Evolutionary conservation across 2,113 vertebrate genomes (phyloP).

Genomic region (Gorsachius goisagi): DNA sequence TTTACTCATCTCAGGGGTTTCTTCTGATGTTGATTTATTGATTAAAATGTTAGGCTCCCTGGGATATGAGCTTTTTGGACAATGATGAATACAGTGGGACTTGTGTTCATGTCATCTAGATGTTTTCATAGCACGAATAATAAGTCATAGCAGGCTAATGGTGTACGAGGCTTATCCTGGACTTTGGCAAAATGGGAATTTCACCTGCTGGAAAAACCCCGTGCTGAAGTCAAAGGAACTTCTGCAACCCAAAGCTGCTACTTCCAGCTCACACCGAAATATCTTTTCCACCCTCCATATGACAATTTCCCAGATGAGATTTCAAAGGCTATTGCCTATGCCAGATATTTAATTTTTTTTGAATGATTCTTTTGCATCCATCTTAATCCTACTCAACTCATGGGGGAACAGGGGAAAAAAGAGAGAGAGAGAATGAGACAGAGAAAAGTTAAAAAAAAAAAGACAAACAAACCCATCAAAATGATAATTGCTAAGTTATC

Average conservation of each 20-base stretch:
- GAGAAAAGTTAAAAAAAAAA: not conserved
- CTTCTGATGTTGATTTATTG: not conserved
- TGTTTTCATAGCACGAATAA: not conserved
- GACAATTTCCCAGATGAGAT: not conserved
- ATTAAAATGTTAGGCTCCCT: not conserved
- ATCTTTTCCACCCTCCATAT: not conserved
- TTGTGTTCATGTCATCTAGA: not conserved
- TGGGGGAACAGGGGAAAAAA: not conserved
- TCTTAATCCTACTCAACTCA: not conserved
- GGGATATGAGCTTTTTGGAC: not conserved
- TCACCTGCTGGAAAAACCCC: not conserved
- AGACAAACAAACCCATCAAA: constrained; percentile 59
- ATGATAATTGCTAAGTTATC: constrained; percentile 74
- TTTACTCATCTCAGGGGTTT: not conserved
- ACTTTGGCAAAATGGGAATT: not conserved
- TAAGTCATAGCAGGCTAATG: fast-evolving
- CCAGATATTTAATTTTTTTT: not conserved
- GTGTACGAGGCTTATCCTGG: not conserved
- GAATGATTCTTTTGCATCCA: not conserved
- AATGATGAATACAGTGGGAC: not conserved
- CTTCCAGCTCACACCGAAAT: not conserved
- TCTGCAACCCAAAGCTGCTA: not conserved
- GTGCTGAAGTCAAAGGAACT: not conserved
- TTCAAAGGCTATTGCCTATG: not conserved
- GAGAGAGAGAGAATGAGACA: not conserved